A percentile compares a stretch with the other conserved stretches of the same genome.
Conservation (phyloP, 2,888 invertebrate genomes). For the Drosophila seclusa region DNA sequence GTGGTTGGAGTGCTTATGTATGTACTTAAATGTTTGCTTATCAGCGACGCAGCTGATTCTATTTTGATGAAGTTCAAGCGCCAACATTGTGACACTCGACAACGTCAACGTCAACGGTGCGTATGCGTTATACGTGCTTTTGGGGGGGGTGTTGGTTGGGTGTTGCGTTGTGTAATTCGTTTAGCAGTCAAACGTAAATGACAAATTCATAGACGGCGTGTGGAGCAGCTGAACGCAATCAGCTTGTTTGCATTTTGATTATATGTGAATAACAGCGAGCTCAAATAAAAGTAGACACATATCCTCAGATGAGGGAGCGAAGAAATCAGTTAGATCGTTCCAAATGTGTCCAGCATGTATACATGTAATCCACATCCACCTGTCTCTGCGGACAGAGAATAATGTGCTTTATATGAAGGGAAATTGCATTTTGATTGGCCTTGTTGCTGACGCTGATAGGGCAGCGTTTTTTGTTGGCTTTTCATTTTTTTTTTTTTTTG, state of each 20-base stretch:
- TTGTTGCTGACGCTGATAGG: slow-evolving; percentile 68
- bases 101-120: slow-evolving; percentile 46
- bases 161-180: slow-evolving; percentile 37
- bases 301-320: not conserved
- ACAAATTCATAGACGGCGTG: slow-evolving; percentile 73
- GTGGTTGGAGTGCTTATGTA: slow-evolving; percentile 36
- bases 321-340: slow-evolving; percentile 26
- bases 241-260: slow-evolving; percentile 78
- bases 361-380: slow-evolving; percentile 19
- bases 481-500: not conserved
- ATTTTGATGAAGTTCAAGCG: slow-evolving; percentile 74
- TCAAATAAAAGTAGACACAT: slow-evolving; percentile 9
- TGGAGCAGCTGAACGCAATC: slow-evolving; percentile 54
- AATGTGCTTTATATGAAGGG: slow-evolving; percentile 62
- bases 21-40: slow-evolving; percentile 63
- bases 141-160: not conserved
- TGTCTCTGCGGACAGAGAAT: slow-evolving; percentile 33
- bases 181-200: slow-evolving; percentile 62
- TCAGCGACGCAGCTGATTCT: slow-evolving; percentile 78
- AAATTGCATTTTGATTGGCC: slow-evolving; percentile 78
- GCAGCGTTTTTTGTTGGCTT: slow-evolving; percentile 39
- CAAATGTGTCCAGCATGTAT: slow-evolving; percentile 28
- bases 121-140: slow-evolving; percentile 61
- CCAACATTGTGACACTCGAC: slow-evolving; percentile 43
- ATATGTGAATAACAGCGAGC: slow-evolving; percentile 52